Evolutionary conservation across 2,113 vertebrate species (phyloP).

Genomic region (Thamnophis sirtalis): DNA sequence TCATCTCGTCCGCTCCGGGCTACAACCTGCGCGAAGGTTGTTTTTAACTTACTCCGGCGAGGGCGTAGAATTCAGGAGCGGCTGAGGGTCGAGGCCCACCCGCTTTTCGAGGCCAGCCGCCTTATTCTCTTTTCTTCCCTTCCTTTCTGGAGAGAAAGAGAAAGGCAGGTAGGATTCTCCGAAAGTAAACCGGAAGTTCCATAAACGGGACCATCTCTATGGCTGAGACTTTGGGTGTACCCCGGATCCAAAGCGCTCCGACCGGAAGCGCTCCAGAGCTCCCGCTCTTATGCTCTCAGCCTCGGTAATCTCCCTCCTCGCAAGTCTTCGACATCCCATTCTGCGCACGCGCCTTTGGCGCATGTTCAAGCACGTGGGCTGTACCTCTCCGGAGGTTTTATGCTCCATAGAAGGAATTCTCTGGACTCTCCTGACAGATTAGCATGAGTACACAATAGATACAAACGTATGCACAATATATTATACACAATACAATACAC

Average conservation of each 20-base stretch:
- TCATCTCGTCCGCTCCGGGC: background rate
- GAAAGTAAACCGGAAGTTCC: rapidly evolving
- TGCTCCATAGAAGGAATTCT: background rate
- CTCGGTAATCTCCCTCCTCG: rapidly evolving
- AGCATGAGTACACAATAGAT: background rate
- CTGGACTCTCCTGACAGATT: background rate
- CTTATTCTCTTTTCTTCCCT: background rate
- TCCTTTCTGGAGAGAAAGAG: background rate
- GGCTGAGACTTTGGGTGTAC: rapidly evolving
- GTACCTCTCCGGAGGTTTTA: background rate
- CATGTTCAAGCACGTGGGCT: background rate
- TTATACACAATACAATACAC: no score
- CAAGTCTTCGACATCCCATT: rapidly evolving
- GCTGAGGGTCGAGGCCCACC: background rate
- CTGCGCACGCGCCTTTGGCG: background rate
- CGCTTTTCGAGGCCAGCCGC: background rate
- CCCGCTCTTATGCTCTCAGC: background rate
- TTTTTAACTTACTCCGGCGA: background rate
- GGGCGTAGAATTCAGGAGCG: background rate
- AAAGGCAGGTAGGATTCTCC: rapidly evolving
- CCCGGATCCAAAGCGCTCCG: background rate
- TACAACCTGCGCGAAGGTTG: background rate
- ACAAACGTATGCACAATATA: no score
- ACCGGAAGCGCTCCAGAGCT: background rate
- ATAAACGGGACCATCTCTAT: background rate